A percentile compares a stretch with the other conserved stretches of the same genome.
These are phyloP conservation scores for Uria lomvia DNA, from an alignment of 2,113 vertebrate genomes.

Conservation along the genomic window DNA sequence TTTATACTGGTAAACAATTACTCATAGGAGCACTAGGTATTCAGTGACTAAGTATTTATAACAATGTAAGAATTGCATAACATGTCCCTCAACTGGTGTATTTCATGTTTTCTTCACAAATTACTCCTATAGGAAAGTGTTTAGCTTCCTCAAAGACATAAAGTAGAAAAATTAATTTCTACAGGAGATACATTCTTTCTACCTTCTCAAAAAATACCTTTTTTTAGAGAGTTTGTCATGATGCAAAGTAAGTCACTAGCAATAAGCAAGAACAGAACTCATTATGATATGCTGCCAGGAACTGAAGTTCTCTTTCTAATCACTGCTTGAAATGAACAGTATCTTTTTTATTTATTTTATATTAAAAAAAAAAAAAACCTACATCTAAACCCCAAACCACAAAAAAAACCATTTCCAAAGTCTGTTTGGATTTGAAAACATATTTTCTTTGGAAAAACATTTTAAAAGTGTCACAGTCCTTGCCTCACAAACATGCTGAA, in stretches of 20 bases:
- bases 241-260: background rate
- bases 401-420: background rate
- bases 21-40: background rate
- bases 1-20: slow-evolving; percentile 7
- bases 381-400: background rate
- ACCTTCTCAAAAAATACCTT: background rate
- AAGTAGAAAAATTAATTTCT: background rate
- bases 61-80: background rate
- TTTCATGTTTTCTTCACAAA: background rate
- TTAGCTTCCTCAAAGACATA: background rate
- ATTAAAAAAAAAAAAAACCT: background rate
- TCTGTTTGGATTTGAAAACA: background rate
- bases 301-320: background rate
- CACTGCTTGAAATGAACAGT: background rate
- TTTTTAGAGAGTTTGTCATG: background rate
- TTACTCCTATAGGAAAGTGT: background rate
- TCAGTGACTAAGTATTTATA: background rate
- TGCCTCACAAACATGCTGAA: background rate
- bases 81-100: background rate
- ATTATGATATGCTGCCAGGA: background rate
- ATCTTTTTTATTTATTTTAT: background rate
- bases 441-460: background rate
- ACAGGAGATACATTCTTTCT: background rate
- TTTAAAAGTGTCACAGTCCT: background rate
- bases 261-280: background rate